Percentiles rank a stretch among this genome's conserved stretches.
These are phyloP conservation scores for Menidia beryllina DNA, from an alignment of 2,113 vertebrate species.

Conservation along the genomic window DNA sequence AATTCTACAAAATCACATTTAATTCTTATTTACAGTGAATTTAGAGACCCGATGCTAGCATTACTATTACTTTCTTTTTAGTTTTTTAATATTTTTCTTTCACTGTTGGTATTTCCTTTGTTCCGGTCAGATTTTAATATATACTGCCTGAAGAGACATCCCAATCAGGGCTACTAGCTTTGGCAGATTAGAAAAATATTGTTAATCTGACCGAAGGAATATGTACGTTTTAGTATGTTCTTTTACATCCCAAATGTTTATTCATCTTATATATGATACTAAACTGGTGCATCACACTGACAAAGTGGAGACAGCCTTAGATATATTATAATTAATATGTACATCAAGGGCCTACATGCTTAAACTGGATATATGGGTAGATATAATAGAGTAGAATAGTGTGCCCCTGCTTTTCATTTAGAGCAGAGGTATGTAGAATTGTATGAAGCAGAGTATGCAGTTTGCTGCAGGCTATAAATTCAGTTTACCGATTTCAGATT, in stretches of 20 bases:
- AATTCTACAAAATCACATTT: too few relatives aligned
- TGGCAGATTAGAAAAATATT: too few relatives aligned
- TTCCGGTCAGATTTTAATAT: too few relatives aligned
- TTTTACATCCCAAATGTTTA: background rate
- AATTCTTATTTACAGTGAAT: too few relatives aligned
- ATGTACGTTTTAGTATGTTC: background rate
- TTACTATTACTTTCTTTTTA: too few relatives aligned
- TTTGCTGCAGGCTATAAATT: slow-evolving; percentile 6
- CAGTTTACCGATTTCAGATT: background rate
- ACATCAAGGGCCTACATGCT: background rate
- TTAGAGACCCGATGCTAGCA: too few relatives aligned
- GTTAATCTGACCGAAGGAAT: background rate
- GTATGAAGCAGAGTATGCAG: background rate
- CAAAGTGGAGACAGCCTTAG: too few relatives aligned
- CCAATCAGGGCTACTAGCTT: too few relatives aligned
- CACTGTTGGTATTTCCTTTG: too few relatives aligned
- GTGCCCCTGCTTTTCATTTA: background rate
- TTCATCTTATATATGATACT: background rate
- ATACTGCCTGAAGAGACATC: too few relatives aligned
- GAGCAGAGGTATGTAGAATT: background rate
- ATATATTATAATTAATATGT: background rate
- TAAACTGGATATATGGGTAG: background rate
- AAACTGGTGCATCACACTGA: background rate
- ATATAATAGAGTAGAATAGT: background rate
- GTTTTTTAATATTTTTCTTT: too few relatives aligned